phyloP scores from a whole-genome alignment of 1,140 invertebrate genomes.

The Geopemphigus sp. region DNA sequence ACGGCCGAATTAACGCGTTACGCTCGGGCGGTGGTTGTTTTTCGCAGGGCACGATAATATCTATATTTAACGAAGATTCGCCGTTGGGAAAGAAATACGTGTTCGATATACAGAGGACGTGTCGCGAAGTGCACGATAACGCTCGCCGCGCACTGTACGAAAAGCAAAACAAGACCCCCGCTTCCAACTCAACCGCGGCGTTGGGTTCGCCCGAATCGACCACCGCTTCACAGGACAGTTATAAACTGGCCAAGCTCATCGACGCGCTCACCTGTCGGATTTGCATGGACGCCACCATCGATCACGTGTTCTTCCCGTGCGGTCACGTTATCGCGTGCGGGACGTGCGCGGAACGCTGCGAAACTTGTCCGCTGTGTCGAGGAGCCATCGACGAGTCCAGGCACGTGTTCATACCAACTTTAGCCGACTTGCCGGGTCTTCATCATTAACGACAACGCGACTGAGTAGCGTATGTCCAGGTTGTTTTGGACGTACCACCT shows the following conservation, averaged over 20 bases:
- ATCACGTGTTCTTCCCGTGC: conserved; percentile 80
- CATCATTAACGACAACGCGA: conserved; percentile 12
- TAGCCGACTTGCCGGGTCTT: conserved; percentile 37
- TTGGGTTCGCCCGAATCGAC: conserved; percentile 50
- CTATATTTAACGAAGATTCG: conserved; percentile 86
- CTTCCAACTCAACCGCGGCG: conserved; percentile 55
- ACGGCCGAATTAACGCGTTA: too few species aligned
- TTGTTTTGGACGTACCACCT: neutral
- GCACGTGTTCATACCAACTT: conserved; percentile 67
- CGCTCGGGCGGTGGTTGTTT: too few species aligned
- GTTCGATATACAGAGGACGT: conserved; percentile 83
- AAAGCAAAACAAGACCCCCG: conserved; percentile 60
- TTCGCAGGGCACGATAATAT: conserved; percentile 77
- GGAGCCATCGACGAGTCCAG: conserved; percentile 70
- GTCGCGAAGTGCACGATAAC: conserved; percentile 83
- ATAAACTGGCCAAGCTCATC: conserved; percentile 61
- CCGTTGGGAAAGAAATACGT: conserved; percentile 83
- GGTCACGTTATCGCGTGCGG: conserved; percentile 76
- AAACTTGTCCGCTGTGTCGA: conserved; percentile 74
- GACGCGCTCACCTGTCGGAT: conserved; percentile 75
- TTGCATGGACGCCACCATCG: conserved; percentile 76
- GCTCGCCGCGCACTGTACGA: conserved; percentile 69
- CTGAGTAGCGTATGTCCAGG: neutral
- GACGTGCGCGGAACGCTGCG: conserved; percentile 69
- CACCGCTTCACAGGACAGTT: conserved; percentile 56